These are phyloP conservation scores for Nysson spinosus DNA, from an alignment of 2,888 invertebrate species.

Conservation along the genomic window DNA sequence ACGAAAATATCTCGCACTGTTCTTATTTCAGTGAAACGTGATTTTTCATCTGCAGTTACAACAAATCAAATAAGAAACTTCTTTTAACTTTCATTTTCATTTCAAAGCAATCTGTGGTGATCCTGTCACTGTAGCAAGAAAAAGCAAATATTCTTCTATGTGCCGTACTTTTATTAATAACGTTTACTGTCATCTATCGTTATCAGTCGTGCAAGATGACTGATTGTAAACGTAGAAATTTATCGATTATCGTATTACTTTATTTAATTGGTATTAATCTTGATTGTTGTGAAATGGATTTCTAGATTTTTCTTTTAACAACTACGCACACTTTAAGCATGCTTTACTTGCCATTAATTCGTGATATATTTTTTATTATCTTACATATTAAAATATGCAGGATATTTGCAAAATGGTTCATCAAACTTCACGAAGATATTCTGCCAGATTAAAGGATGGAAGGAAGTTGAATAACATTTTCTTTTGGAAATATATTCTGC, in stretches of 20 bases:
- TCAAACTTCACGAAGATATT: too few relatives aligned
- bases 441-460: too few relatives aligned
- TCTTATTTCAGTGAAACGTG: too few relatives aligned
- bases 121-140: constrained; percentile 41
- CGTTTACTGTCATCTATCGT: constrained; percentile 58
- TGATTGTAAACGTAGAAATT: constrained; percentile 29
- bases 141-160: constrained; percentile 72
- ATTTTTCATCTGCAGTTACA: neutral
- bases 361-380: constrained; percentile 26
- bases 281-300: neutral
- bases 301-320: constrained; percentile 38
- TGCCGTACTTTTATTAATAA: constrained; percentile 70
- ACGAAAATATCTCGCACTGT: constrained; percentile 16
- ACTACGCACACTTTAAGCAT: constrained; percentile 26
- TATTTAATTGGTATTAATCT: neutral
- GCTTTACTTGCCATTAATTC: constrained; percentile 36
- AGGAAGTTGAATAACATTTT: too few relatives aligned
- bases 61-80: too few relatives aligned
- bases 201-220: constrained; percentile 52
- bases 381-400: constrained; percentile 15
- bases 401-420: too few relatives aligned
- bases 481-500: too few relatives aligned
- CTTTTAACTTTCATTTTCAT: neutral
- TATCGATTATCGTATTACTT: constrained; percentile 5
- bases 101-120: constrained; percentile 33